A percentile compares a stretch with the other conserved stretches of the same genome.
These are phyloP conservation scores for Caenorhabditis sp. DNA, from an alignment of 2,888 invertebrate genomes.

Conservation along the genomic window DNA sequence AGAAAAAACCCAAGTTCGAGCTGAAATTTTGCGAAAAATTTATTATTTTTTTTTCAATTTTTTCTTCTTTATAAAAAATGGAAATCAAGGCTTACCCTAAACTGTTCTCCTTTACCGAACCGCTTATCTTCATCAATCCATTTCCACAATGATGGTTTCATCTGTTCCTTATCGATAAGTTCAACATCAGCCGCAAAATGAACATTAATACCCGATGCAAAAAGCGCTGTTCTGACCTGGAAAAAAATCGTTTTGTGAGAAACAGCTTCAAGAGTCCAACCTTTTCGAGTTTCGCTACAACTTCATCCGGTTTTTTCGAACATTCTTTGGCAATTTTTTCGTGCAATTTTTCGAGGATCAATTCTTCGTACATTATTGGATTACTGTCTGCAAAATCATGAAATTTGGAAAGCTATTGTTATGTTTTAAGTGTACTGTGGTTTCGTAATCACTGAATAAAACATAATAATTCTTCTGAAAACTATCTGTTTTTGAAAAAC, in stretches of 20 bases:
- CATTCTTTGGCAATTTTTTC: conserved; percentile 48
- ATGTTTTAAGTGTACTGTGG: no score
- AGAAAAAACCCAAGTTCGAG: not conserved
- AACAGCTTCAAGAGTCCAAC: no score
- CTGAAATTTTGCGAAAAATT: no score
- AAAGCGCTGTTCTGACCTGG: conserved; percentile 48
- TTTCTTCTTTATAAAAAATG: no score
- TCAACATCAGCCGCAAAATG: conserved; percentile 58
- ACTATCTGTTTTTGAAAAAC: not conserved
- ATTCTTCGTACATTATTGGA: conserved; percentile 49
- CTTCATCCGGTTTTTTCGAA: conserved; percentile 41
- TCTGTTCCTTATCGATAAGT: conserved; percentile 23
- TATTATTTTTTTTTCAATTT: no score
- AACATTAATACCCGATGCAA: conserved; percentile 54
- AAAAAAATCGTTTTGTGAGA: no score
- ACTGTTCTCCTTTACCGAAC: conserved; percentile 30
- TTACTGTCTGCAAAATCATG: conserved; percentile 56
- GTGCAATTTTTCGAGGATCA: conserved; percentile 62
- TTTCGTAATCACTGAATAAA: no score
- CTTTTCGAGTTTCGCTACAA: conserved; percentile 52
- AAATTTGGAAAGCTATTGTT: not conserved
- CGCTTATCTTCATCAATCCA: conserved; percentile 26
- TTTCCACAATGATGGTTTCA: conserved; percentile 36
- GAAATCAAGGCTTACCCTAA: conserved; percentile 20
- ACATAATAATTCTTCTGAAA: no score